A percentile compares a stretch with the other conserved stretches of the same genome.
Evolutionary conservation across 2,797 vertebrate species (phyloP).

Genomic region (Xenops minutus): DNA sequence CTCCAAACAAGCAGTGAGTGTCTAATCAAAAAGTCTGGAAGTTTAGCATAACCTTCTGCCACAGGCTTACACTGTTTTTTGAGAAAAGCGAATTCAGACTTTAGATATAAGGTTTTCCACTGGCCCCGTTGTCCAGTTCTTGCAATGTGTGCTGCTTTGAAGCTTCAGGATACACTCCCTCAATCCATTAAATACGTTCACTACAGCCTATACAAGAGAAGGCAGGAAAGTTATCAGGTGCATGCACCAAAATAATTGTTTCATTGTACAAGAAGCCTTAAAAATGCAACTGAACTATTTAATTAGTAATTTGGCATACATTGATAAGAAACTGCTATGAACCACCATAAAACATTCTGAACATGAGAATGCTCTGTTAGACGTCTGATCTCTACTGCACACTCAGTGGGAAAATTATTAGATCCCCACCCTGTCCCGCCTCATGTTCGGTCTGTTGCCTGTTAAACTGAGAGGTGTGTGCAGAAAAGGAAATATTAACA

Average conservation of each 20-base stretch:
- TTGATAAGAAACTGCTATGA: background rate
- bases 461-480: background rate
- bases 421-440: background rate
- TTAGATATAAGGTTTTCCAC: background rate
- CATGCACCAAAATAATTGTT: background rate
- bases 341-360: background rate
- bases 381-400: background rate
- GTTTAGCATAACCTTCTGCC: background rate
- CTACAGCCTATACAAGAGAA: constrained; percentile 20
- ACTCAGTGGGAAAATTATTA: background rate
- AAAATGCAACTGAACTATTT: background rate
- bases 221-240: background rate
- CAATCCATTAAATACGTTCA: constrained; percentile 4
- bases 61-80: background rate
- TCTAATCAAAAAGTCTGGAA: background rate
- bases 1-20: background rate
- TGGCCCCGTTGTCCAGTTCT: background rate
- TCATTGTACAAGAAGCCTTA: background rate
- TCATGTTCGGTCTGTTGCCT: background rate
- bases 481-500: constrained; percentile 5
- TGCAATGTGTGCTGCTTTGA: background rate
- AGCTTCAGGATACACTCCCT: background rate
- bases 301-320: background rate
- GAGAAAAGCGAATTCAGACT: background rate
- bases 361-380: background rate